phyloP scores from a whole-genome alignment of 2,797 vertebrate genomes.

The Amphiprion clarkii region DNA sequence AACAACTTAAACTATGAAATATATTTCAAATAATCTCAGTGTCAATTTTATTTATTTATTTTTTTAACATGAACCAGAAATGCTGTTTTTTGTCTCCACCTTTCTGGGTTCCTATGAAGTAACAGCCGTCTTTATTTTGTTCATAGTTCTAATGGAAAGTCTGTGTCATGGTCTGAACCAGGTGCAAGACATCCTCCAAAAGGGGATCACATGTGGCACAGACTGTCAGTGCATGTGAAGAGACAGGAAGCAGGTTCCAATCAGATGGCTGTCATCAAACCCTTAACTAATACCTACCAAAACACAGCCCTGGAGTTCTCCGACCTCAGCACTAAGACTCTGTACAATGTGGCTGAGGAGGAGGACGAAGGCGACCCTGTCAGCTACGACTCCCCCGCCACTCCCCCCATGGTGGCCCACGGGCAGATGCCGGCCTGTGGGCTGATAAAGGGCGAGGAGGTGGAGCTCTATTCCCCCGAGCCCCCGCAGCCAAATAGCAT shows the following conservation, averaged over 20 bases:
- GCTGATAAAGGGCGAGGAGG: conserved; percentile 72
- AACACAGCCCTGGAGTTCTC: conserved; percentile 92
- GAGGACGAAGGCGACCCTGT: conserved; percentile 88
- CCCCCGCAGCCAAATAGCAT: conserved; percentile 79
- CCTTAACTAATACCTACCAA: conserved; percentile 95
- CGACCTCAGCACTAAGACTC: conserved; percentile 94
- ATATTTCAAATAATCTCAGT: neutral
- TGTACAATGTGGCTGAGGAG: conserved; percentile 92
- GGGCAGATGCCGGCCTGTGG: conserved; percentile 79
- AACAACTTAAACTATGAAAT: neutral
- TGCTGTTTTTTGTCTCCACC: conserved; percentile 75
- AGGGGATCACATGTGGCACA: conserved; percentile 97
- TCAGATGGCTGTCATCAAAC: conserved; percentile 99
- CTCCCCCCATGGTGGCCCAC: conserved; percentile 87
- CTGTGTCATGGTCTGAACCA: conserved; percentile 99
- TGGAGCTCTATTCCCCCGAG: conserved; percentile 86
- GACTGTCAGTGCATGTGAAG: conserved; percentile 99
- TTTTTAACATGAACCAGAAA: conserved; percentile 77
- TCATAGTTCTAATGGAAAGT: conserved; percentile 99
- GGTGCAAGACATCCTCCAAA: conserved; percentile 97
- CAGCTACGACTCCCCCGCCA: conserved; percentile 86
- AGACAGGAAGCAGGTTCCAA: conserved; percentile 96
- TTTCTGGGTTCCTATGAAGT: conserved; percentile 85
- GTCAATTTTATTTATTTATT: conserved; percentile 18
- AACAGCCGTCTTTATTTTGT: conserved; percentile 95